A percentile compares a stretch with the other conserved stretches of the same genome.
Conservation (phyloP, 2,888 invertebrate genomes). For the Melieria picta region DNA sequence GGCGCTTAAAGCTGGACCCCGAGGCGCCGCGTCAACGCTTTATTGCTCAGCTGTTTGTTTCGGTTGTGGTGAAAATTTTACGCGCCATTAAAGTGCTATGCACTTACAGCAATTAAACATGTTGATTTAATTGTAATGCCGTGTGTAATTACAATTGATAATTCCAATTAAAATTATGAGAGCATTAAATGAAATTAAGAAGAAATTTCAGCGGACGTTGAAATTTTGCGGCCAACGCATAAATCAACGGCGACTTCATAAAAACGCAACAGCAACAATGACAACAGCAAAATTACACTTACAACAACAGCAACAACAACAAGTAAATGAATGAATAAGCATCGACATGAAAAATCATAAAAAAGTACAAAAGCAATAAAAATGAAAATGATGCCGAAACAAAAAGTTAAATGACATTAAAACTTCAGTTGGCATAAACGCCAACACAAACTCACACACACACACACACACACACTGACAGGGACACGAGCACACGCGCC, state of each 20-base stretch:
- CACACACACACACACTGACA: no score
- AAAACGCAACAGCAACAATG: slow-evolving; percentile 15
- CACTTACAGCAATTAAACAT: neutral
- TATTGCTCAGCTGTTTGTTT: slow-evolving; percentile 7
- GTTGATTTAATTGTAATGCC: slow-evolving; percentile 6
- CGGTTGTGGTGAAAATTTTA: slow-evolving; percentile 16
- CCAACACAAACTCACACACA: neutral
- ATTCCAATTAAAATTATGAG: slow-evolving; percentile 17
- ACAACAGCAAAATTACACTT: neutral
- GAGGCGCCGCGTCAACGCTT: no score
- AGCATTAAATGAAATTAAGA: slow-evolving; percentile 13
- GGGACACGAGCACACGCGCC: no score
- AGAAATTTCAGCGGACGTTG: neutral
- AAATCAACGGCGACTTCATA: slow-evolving; percentile 22
- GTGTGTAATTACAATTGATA: slow-evolving; percentile 12
- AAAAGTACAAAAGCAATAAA: slow-evolving; percentile 16
- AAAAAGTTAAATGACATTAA: slow-evolving; percentile 29
- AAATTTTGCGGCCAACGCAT: slow-evolving; percentile 2
- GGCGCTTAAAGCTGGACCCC: no score
- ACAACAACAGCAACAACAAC: slow-evolving; percentile 15
- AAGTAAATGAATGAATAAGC: neutral
- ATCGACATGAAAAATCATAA: slow-evolving; percentile 3
- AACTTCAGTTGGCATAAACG: slow-evolving; percentile 4
- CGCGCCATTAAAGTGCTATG: neutral
- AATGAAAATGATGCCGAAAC: neutral